Evolutionary conservation across 2,888 invertebrate species (phyloP).

Genomic region (Cantharis rufa): DNA sequence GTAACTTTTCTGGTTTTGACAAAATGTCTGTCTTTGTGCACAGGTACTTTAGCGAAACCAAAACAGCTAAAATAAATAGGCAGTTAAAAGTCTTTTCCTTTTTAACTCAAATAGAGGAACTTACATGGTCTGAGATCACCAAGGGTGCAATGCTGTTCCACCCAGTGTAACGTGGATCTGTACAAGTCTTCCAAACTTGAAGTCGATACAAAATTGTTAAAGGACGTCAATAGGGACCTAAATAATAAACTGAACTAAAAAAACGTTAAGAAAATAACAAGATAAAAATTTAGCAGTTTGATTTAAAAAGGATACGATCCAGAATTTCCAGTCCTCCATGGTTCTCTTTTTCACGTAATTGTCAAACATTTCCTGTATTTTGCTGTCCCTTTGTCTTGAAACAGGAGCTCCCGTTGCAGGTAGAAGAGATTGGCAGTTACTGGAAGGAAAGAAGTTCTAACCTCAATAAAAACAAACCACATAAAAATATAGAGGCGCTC

Average conservation of each 20-base stretch:
- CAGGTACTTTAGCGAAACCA: conserved; percentile 86
- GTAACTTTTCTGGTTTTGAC: conserved; percentile 83
- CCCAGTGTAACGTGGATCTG: conserved; percentile 90
- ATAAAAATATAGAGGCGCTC: background rate
- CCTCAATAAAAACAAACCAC: background rate
- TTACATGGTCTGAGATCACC: conserved; percentile 91
- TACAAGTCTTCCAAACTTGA: conserved; percentile 89
- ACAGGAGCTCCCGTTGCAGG: conserved; percentile 96
- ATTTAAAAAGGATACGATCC: conserved; percentile 85
- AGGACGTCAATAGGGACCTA: conserved; percentile 86
- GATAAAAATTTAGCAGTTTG: background rate
- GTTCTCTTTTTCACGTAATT: conserved; percentile 87
- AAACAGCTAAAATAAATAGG: conserved; percentile 72
- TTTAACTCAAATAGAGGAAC: conserved; percentile 17
- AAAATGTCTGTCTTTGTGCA: conserved; percentile 93
- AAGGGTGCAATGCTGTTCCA: conserved; percentile 95
- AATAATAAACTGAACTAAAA: conserved; percentile 88
- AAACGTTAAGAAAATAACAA: conserved; percentile 55
- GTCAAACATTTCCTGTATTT: conserved; percentile 92
- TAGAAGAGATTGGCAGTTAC: conserved; percentile 90
- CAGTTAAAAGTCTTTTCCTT: background rate
- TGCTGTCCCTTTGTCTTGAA: conserved; percentile 84
- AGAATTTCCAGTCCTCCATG: conserved; percentile 95
- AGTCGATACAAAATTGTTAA: conserved; percentile 89
- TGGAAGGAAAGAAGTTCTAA: conserved; percentile 50